Evolutionary conservation across 1,140 invertebrate species (phyloP), one percentile per base, ranked within the genome.

Genomic region (Magallana ariakensis): DNA sequence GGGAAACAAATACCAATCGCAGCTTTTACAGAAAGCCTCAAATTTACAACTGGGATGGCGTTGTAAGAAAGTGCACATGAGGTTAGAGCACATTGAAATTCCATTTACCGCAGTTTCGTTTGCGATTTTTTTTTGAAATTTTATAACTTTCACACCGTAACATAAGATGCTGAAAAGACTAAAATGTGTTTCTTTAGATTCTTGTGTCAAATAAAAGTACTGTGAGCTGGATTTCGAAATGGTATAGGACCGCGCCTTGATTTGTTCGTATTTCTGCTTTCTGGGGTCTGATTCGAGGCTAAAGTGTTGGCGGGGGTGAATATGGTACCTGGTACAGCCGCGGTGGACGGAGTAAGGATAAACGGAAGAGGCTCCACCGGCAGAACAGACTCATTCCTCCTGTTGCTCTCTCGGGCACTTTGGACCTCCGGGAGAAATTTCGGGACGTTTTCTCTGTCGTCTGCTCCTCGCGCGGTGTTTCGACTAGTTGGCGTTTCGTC

Each of bases 241-340:
- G 82, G 82, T 16, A 84, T 56, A 58, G 82, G 82, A 26, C 16
- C 56, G n/a, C 82, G 54, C 19, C 82, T 60, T 60, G 82, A 60
- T 9, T 54, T 58, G n/a, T n/a, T 33, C 13, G 82, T 84, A 57
- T 11, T 19, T 22, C 22, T 22, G n/a, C 53, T 56, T 9, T 58
- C 82, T 57, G 82, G 55, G 3, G 82, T 84, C n/a, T 16, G 1
- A 15, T 60, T 15, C 10, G 82, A 84, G n/a, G n/a, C 82, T 46
- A 84, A 84, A 2, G 82, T 84, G 11, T 84, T 84, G 15, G 55
- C 54, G 8, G 82, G 82, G 6, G 82, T 84, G n/a, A 84, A 60
- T 1, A 55, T 84, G 13, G 19, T 53, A 53, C 53, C 55, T 13
- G 46, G 16, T 16, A 56, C 3, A 19, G 82, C 53, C 26, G 82